These are phyloP conservation scores for Lepus europaeus DNA, from an alignment of 2,113 vertebrate genomes.

Conservation along the genomic window DNA sequence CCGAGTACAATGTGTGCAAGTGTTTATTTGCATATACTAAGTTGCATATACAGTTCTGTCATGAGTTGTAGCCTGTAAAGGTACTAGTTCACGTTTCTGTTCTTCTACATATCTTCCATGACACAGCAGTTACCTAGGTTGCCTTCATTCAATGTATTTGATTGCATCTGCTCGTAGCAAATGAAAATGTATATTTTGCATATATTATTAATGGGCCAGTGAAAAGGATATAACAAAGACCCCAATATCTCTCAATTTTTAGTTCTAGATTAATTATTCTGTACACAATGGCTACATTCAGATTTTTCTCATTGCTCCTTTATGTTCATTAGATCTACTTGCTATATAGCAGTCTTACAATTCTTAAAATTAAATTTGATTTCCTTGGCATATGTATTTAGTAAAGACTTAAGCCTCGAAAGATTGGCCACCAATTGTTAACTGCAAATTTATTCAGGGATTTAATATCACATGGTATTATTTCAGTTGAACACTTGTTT, in stretches of 20 bases:
- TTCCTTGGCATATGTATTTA: background rate
- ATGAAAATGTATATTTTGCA: no score
- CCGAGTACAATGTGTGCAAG: background rate
- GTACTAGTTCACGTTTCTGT: background rate
- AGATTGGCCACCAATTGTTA: background rate
- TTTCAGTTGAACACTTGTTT: no score
- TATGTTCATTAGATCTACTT: background rate
- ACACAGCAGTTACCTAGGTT: no score
- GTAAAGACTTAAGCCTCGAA: background rate
- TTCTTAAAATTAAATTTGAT: constrained; percentile 2
- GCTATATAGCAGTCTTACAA: background rate
- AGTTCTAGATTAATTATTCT: background rate
- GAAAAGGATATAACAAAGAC: no score
- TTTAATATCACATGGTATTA: no score
- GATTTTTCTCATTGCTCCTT: background rate
- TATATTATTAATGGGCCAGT: no score
- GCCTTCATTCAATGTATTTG: no score
- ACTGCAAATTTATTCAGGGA: background rate
- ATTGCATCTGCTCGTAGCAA: no score
- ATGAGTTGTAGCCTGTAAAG: background rate
- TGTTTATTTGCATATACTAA: background rate
- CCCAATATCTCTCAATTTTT: background rate
- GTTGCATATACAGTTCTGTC: background rate
- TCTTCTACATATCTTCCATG: no score
- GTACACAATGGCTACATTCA: background rate